Evolutionary conservation across 2,113 vertebrate species (phyloP).

Genomic region (Rattus rattus): DNA sequence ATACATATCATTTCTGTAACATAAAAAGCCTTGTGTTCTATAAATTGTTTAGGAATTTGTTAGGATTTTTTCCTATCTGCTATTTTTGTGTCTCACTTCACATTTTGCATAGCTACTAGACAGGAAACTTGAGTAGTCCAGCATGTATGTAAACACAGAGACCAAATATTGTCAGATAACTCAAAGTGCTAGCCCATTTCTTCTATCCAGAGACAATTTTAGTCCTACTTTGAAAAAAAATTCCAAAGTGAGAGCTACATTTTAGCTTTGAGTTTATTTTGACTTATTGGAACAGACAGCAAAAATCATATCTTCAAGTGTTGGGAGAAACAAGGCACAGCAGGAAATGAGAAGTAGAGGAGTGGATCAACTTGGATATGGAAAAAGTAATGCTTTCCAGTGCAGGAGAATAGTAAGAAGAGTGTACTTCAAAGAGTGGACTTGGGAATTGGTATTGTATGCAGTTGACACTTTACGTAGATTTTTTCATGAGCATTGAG

Average conservation of each 20-base stretch:
- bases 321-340: neutral
- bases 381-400: neutral
- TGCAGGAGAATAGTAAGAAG: neutral
- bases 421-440: neutral
- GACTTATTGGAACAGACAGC: slow-evolving; percentile 9
- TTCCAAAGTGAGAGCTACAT: neutral
- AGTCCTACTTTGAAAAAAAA: neutral
- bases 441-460: neutral
- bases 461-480: neutral
- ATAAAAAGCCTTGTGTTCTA: neutral
- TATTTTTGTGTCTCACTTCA: neutral
- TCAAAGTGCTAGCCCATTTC: neutral
- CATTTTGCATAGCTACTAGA: neutral
- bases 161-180: neutral
- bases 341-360: neutral
- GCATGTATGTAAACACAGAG: neutral
- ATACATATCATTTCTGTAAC: neutral
- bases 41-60: neutral
- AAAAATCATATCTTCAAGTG: neutral
- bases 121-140: neutral
- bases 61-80: neutral
- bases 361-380: neutral
- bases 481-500: neutral
- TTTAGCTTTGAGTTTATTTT: neutral
- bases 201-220: slow-evolving; percentile 7